These are phyloP conservation scores for Dendroctonus ponderosae DNA, from an alignment of 1,140 invertebrate genomes.

Conservation along the genomic window DNA sequence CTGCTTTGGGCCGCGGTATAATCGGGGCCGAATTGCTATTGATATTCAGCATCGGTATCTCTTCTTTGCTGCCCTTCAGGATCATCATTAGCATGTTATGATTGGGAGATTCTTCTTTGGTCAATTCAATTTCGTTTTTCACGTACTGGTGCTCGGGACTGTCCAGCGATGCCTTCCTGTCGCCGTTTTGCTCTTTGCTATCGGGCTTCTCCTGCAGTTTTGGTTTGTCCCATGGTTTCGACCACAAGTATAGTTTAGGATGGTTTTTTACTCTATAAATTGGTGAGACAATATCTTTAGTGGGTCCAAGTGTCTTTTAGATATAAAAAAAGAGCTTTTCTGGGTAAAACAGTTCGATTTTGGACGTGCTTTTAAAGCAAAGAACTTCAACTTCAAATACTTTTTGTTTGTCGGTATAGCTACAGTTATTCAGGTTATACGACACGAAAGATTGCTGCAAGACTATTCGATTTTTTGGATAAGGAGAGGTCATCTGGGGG, in stretches of 20 bases:
- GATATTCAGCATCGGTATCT: slow-evolving; percentile 37
- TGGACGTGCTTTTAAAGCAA: too few relatives aligned
- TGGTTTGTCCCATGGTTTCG: slow-evolving; percentile 73
- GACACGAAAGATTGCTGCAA: too few relatives aligned
- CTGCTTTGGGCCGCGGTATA: slow-evolving; percentile 74
- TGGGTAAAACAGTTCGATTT: too few relatives aligned
- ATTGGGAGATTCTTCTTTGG: slow-evolving; percentile 29
- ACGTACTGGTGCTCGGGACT: slow-evolving; percentile 33
- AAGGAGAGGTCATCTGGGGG: too few relatives aligned
- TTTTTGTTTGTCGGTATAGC: too few relatives aligned
- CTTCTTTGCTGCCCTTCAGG: slow-evolving; percentile 41
- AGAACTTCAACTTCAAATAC: too few relatives aligned
- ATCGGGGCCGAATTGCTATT: slow-evolving; percentile 45
- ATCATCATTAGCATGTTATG: slow-evolving; percentile 42
- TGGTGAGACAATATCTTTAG: too few relatives aligned
- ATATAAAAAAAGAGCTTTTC: too few relatives aligned
- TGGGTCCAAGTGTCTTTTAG: too few relatives aligned
- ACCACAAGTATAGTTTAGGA: slow-evolving; percentile 82
- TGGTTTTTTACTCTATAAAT: slow-evolving; percentile 68
- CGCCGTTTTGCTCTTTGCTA: slow-evolving; percentile 20
- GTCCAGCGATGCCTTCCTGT: slow-evolving; percentile 36
- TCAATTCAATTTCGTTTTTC: slow-evolving; percentile 30
- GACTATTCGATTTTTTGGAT: too few relatives aligned
- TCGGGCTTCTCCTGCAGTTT: slow-evolving; percentile 44
- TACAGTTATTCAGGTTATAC: too few relatives aligned